phyloP scores from a whole-genome alignment of 2,888 invertebrate genomes.

The Apotomis capreana region DNA sequence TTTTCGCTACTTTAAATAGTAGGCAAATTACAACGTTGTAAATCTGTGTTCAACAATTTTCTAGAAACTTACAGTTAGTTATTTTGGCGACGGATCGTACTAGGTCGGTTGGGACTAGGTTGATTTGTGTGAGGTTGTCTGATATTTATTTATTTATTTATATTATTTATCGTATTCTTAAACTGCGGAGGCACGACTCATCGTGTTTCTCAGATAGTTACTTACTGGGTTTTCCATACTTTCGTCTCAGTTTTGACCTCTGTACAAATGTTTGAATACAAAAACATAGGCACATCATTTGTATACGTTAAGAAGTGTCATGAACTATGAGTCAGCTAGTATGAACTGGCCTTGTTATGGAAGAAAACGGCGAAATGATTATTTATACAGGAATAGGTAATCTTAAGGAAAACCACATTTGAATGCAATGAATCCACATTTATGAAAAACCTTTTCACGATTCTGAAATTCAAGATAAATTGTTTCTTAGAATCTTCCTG shows the following conservation, averaged over 20 bases:
- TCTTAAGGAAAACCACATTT: conserved; percentile 21
- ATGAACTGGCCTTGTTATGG: conserved; percentile 11
- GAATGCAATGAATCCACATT: not conserved
- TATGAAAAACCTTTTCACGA: not conserved
- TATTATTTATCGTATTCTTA: too few species aligned
- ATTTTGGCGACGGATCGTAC: not conserved
- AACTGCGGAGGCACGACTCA: too few species aligned
- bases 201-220: too few species aligned
- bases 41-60: conserved; percentile 23
- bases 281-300: conserved; percentile 28
- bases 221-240: not conserved
- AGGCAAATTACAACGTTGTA: conserved; percentile 28
- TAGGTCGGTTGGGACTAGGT: too few species aligned
- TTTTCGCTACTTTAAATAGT: conserved; percentile 20
- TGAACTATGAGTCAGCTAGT: conserved; percentile 33
- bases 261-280: conserved; percentile 13
- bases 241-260: conserved; percentile 5
- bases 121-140: too few species aligned
- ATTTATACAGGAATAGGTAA: conserved; percentile 1
- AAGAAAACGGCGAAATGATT: conserved; percentile 6
- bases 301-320: conserved; percentile 22
- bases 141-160: too few species aligned
- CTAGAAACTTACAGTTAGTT: conserved; percentile 3
- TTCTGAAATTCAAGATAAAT: conserved; percentile 10
- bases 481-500: conserved; percentile 26